phyloP scores from a whole-genome alignment of 2,888 invertebrate genomes.

The Myopa testacea region DNA sequence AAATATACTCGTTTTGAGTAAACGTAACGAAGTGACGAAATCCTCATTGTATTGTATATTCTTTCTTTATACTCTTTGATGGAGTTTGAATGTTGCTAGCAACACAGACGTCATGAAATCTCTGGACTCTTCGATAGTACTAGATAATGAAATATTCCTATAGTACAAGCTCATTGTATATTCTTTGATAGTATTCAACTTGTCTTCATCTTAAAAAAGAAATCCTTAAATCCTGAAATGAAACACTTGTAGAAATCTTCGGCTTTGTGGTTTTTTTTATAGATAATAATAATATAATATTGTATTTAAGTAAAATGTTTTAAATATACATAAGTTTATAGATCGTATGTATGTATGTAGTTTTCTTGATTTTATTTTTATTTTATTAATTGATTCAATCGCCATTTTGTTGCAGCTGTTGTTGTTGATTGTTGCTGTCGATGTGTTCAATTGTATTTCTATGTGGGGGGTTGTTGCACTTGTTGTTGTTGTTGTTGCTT shows the following conservation, averaged over 20 bases:
- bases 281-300: slow-evolving; percentile 53
- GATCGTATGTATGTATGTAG: slow-evolving; percentile 37
- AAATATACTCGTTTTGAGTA: no score
- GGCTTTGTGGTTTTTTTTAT: slow-evolving; percentile 10
- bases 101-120: no score
- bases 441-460: not conserved
- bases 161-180: no score
- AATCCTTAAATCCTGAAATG: slow-evolving; percentile 5
- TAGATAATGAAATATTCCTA: no score
- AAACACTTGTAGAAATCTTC: slow-evolving; percentile 2
- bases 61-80: no score
- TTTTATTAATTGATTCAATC: slow-evolving; percentile 22
- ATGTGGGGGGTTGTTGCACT: no score
- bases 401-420: slow-evolving; percentile 20
- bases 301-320: slow-evolving; percentile 54
- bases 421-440: not conserved
- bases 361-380: slow-evolving; percentile 20
- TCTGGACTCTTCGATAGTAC: no score
- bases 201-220: not conserved
- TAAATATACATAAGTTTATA: slow-evolving; percentile 49
- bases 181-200: no score
- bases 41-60: no score
- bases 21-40: no score
- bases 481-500: no score
- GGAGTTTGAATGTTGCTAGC: no score